phyloP scores from a whole-genome alignment of 2,797 vertebrate genomes.

The Sebastes jordani region DNA sequence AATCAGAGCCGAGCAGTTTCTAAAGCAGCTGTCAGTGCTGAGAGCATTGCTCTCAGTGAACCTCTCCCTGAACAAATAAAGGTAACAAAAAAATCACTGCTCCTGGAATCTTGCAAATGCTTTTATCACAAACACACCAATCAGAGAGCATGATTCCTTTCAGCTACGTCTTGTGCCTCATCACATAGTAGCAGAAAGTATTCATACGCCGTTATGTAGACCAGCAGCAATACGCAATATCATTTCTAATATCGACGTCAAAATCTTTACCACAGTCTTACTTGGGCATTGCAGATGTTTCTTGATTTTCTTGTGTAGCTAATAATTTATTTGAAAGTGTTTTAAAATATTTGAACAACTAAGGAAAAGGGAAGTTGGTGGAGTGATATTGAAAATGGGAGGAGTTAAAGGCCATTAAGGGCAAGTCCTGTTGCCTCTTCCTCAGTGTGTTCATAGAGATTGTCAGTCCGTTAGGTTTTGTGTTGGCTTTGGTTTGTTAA shows the following conservation, averaged over 20 bases:
- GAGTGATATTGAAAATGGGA: constrained; percentile 83
- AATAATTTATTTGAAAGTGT: fast-evolving
- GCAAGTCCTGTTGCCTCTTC: constrained; percentile 78
- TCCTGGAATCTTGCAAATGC: too few species aligned
- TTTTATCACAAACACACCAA: constrained; percentile 86
- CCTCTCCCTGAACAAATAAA: too few species aligned
- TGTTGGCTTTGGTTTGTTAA: neutral
- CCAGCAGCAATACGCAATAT: neutral
- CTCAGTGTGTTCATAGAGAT: constrained; percentile 79
- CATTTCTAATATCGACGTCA: fast-evolving
- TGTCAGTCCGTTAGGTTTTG: constrained; percentile 28
- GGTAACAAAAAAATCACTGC: too few species aligned
- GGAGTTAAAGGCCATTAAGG: constrained; percentile 90
- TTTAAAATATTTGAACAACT: neutral
- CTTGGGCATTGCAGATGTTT: fast-evolving
- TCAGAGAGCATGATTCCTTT: constrained; percentile 79
- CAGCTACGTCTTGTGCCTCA: constrained; percentile 65
- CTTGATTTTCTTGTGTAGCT: fast-evolving
- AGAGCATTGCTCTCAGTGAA: too few species aligned
- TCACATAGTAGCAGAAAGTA: constrained; percentile 79
- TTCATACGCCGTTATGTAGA: constrained; percentile 86
- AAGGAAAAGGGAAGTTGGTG: constrained; percentile 79
- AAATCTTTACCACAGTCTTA: neutral
- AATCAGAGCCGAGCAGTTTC: too few species aligned
- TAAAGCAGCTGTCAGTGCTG: too few species aligned